Evolutionary conservation across 2,113 vertebrate genomes (phyloP).

Genomic region (Phyllopteryx taeniolatus): DNA sequence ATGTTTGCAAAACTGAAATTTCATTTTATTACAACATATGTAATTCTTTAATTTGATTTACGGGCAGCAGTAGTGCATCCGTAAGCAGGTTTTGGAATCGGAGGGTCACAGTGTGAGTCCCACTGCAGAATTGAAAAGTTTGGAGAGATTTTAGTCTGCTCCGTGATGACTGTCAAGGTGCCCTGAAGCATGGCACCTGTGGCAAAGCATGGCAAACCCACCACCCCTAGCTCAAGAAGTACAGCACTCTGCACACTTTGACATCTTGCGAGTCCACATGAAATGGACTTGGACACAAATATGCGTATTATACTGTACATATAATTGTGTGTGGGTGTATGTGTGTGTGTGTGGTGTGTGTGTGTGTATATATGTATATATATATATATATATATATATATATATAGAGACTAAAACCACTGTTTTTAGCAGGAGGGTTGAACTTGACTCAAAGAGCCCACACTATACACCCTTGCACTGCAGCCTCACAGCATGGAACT

Average conservation of each 20-base stretch:
- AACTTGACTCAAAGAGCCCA: not conserved
- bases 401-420: not conserved
- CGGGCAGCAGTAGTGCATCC: too few species aligned
- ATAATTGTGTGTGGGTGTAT: too few species aligned
- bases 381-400: too few species aligned
- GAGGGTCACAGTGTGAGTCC: too few species aligned
- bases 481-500: conserved; percentile 28
- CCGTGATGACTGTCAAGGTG: not conserved
- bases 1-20: too few species aligned
- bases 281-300: not conserved
- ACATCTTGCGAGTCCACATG: not conserved
- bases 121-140: too few species aligned
- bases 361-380: too few species aligned
- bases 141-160: not conserved
- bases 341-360: too few species aligned
- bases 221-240: not conserved
- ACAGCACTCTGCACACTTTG: not conserved
- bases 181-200: not conserved
- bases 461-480: not conserved
- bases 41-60: too few species aligned
- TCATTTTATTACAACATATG: too few species aligned
- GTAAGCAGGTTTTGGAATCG: too few species aligned
- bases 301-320: not conserved
- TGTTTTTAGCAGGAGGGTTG: not conserved
- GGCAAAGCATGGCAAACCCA: not conserved